Percentiles rank a stretch among this genome's conserved stretches.
Evolutionary conservation across 2,113 vertebrate species (phyloP).

Genomic region (Furnarius figulus): DNA sequence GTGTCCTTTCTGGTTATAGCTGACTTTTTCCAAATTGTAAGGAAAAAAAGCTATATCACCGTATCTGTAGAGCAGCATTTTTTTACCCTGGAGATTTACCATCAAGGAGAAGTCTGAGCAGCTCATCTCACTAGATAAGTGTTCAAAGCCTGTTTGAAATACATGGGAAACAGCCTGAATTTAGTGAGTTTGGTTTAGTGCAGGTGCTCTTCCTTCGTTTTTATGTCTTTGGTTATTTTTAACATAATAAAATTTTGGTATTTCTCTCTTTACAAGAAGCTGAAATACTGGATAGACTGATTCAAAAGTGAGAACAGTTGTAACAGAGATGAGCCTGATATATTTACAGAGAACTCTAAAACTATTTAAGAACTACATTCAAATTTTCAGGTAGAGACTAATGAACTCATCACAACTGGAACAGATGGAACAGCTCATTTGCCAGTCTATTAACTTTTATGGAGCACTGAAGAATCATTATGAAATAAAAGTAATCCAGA

Average conservation of each 20-base stretch:
- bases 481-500: not conserved
- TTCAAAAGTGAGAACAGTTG: not conserved
- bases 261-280: not conserved
- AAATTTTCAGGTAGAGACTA: slow-evolving; percentile 10
- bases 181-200: not conserved
- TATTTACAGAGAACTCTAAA: not conserved
- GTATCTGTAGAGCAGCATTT: not conserved
- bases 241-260: not conserved
- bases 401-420: not conserved
- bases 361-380: not conserved
- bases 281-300: not conserved
- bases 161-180: not conserved
- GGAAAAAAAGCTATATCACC: not conserved
- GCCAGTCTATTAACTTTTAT: slow-evolving; percentile 40
- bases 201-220: not conserved
- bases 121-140: not conserved
- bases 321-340: not conserved
- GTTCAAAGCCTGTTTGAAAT: not conserved
- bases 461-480: slow-evolving; percentile 3
- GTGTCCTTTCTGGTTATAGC: not conserved
- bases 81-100: not conserved
- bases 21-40: not conserved
- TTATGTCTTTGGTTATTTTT: not conserved
- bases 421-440: slow-evolving; percentile 49
- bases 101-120: not conserved